Evolutionary conservation across 2,888 invertebrate species (phyloP), one percentile per base, ranked within the genome.

Genomic region (Melieria omissa): DNA sequence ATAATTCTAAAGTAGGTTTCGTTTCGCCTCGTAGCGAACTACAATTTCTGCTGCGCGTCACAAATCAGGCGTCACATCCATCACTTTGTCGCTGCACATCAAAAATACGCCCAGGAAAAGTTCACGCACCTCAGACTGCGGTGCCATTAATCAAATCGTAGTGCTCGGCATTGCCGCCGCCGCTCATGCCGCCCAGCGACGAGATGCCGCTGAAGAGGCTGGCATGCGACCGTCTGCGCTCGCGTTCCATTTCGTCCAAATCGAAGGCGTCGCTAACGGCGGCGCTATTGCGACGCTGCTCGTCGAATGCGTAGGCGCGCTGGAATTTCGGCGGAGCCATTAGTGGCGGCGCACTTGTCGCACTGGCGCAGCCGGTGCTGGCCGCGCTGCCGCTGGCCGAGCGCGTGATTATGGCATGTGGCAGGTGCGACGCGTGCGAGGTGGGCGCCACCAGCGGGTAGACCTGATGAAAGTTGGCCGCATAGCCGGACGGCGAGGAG

Each of bases 221-320:
- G n/a, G 87, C 86, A 79, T 87, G 86, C 3, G 87, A 87, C 66
- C 85, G 84, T 42, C 87, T 79, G 4, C 87, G 81, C 72, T 87
- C 87, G 41, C 83, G 82, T 72, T 87, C 87, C 49, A 87, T 86
- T 76, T 86, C 82, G 70, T 87, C 87, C 65, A 87, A 78, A 78
- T 87, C 86, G 70, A 86, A 87, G 14, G 83, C 84, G 67, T 78
- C 80, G 41, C 83, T 83, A 61, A 76, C 75, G n/a, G 73, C 74
- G 49, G 75, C 78, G 66, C 83, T 84, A 29, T 78, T 65, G 12
- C 79, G 81, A 10, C 81, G 77, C 70, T 84, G 83, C 70, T 84
- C 85, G 64, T 86, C 85, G 68, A 85, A 86, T 1, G 82, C 84
- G 67, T 81, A 85, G 41, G 78, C 80, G 3, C 84, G 81, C 57